Conservation (phyloP, 2,888 invertebrate genomes). For the Nemotelus pantherinus region DNA sequence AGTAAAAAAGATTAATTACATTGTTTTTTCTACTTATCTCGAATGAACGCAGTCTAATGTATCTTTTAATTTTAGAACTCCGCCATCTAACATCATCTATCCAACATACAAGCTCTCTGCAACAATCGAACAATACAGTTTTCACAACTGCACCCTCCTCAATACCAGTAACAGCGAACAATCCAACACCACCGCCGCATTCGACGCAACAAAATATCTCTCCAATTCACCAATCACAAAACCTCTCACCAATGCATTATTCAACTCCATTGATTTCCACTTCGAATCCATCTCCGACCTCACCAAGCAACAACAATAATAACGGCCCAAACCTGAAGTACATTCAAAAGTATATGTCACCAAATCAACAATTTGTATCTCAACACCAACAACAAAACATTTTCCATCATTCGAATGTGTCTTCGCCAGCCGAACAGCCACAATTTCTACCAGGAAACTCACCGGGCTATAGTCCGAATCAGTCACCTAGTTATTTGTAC, state of each 20-base stretch:
- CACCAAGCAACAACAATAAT: slow-evolving; percentile 45
- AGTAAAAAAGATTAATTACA: too few relatives aligned
- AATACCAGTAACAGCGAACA: slow-evolving; percentile 49
- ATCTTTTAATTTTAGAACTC: slow-evolving; percentile 50
- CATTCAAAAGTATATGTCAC: slow-evolving; percentile 46
- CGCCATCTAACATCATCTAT: slow-evolving; percentile 52
- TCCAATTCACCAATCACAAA: slow-evolving; percentile 47
- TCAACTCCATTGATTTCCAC: slow-evolving; percentile 52
- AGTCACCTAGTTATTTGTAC: slow-evolving; percentile 54
- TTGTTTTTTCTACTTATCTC: too few relatives aligned
- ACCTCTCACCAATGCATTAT: slow-evolving; percentile 56
- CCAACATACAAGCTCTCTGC: slow-evolving; percentile 51
- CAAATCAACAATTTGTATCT: slow-evolving; percentile 41
- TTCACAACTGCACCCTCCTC: slow-evolving; percentile 47
- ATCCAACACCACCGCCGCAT: slow-evolving; percentile 52
- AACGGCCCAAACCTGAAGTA: slow-evolving; percentile 52
- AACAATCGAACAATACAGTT: slow-evolving; percentile 48
- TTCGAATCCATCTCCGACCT: slow-evolving; percentile 46
- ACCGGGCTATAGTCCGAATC: slow-evolving; percentile 52
- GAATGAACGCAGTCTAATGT: too few relatives aligned
- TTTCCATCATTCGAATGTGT: slow-evolving; percentile 50
- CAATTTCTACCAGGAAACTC: slow-evolving; percentile 48
- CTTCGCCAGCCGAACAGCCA: slow-evolving; percentile 26
- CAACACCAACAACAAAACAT: slow-evolving; percentile 49
- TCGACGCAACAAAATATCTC: slow-evolving; percentile 51